Base-by-base conservation (phyloP, 2,888 invertebrate species). In the Hoplodrina blanda region DNA sequence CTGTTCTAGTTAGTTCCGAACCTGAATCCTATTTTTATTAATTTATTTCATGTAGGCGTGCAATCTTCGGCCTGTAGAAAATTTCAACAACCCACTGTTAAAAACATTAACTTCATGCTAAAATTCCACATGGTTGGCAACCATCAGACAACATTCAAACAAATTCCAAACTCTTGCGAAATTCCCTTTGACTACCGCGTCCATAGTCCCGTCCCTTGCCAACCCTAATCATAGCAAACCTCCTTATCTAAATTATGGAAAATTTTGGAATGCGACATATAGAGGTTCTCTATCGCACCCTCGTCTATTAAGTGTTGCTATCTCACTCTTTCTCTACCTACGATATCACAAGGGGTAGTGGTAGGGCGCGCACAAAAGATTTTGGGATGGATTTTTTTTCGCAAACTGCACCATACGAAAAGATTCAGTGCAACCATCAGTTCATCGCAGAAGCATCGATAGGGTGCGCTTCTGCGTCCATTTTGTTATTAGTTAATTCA, bases 201-300 rank as follows among this genome's bases (percentile, higher is more conserved):
- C 56, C 59, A 70, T 56, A 64, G 62, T 57, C 71, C 67, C 80
- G 68, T 72, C 62, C 78, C 63, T 73, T 69, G 89, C 80, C 95
- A 95, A 87, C 95, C 95, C 94, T 95, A 94, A 94, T 94, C 95
- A 94, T 95, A 95, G 95, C 93, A 90, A 95, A 95, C 95, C 92
- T 92, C 89, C 91, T 95, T 95, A 95, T 95, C 95, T 95, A 94
- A 94, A 93, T 95, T 94, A 95, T 95, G 95, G 95, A 95, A 95
- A 93, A 95, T 93, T 95, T 95, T 92, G 96, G 95, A 95, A 95
- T 95, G 96, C 90, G 90, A 91, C 91, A 85, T 87, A 87, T 88
- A 85, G 78, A 77, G 78, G 75, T 78, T 91, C 92, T 90, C 90
- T 89, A 86, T 93, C 92, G 84, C 91, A 86, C 93, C 80, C 86